Percentiles rank a stretch among this genome's conserved stretches.
phyloP scores from a whole-genome alignment of 2,888 invertebrate species.

The Yponomeuta malinellus region DNA sequence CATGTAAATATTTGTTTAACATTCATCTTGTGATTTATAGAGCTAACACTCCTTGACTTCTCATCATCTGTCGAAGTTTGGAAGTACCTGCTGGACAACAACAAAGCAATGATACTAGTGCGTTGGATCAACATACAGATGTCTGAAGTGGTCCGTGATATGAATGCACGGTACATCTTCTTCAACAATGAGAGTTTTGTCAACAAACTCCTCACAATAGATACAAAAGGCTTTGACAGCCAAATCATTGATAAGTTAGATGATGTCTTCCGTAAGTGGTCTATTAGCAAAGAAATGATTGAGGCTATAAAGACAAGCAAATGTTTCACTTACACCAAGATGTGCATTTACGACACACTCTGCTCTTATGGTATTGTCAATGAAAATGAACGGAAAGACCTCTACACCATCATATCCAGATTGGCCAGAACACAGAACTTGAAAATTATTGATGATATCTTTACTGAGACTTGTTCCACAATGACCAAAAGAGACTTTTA shows the following conservation, averaged over 20 bases:
- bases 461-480: constrained; percentile 65
- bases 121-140: constrained; percentile 78
- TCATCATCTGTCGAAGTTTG: constrained; percentile 73
- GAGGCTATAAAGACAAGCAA: constrained; percentile 59
- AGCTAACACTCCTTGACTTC: constrained; percentile 67
- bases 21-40: constrained; percentile 36
- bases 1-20: not conserved
- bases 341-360: constrained; percentile 77
- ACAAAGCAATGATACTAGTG: constrained; percentile 75
- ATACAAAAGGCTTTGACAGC: constrained; percentile 54
- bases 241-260: constrained; percentile 61
- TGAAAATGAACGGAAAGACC: constrained; percentile 71
- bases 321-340: constrained; percentile 68
- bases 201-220: constrained; percentile 57
- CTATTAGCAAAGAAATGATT: constrained; percentile 77
- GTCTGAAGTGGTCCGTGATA: constrained; percentile 64
- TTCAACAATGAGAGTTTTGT: constrained; percentile 63
- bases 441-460: constrained; percentile 71
- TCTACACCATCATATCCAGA: constrained; percentile 75
- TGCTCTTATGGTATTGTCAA: constrained; percentile 80
- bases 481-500: constrained; percentile 69
- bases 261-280: constrained; percentile 70
- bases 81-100: constrained; percentile 76
- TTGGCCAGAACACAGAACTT: constrained; percentile 75
- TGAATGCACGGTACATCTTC: constrained; percentile 64